phyloP scores from a whole-genome alignment of 2,797 vertebrate genomes.

The Tachyglossus aculeatus region DNA sequence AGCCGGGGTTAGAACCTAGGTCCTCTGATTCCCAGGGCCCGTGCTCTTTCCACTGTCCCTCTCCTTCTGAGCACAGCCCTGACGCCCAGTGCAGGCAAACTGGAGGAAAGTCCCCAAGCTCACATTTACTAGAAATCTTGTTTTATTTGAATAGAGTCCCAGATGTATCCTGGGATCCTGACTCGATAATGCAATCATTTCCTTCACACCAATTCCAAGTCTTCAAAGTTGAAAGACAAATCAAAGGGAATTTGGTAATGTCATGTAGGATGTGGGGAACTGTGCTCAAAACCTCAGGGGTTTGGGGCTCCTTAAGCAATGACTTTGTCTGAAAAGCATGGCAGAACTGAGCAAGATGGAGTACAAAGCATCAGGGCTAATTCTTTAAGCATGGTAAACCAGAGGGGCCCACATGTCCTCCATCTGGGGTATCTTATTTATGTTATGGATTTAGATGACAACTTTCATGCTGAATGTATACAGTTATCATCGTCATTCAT shows the following conservation, averaged over 20 bases:
- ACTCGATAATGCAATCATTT: conserved; percentile 21
- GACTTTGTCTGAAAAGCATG: background rate
- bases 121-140: background rate
- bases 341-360: background rate
- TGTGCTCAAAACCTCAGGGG: conserved; percentile 1
- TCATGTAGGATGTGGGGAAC: background rate
- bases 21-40: no score
- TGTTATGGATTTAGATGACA: no score
- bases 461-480: no score
- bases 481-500: no score
- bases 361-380: background rate
- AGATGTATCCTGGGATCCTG: background rate
- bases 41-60: no score
- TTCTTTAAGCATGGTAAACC: background rate
- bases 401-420: no score
- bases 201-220: conserved; percentile 13
- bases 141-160: conserved; percentile 8
- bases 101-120: background rate
- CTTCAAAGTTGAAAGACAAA: conserved; percentile 15
- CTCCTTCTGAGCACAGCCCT: no score
- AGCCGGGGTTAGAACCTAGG: no score
- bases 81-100: background rate
- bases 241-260: background rate
- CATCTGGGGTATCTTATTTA: no score
- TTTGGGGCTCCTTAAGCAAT: conserved; percentile 5